These are phyloP conservation scores for Coelogynopora nodosa DNA, from an alignment of 2,888 invertebrate species.

Conservation along the genomic window DNA sequence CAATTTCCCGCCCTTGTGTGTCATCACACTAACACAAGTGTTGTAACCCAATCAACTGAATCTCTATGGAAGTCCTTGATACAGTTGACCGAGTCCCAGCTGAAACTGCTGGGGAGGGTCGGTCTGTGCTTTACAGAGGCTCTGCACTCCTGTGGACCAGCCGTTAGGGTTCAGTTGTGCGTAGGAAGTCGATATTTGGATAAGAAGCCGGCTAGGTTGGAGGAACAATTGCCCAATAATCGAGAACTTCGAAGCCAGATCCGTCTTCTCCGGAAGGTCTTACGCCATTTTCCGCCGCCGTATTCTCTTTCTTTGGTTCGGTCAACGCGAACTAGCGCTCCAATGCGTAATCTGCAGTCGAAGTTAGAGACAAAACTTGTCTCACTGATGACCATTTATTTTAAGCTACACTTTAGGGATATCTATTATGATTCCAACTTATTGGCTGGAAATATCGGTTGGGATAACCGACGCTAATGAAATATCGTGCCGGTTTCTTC, in stretches of 20 bases:
- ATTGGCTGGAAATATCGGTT: background rate
- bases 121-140: background rate
- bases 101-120: background rate
- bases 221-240: background rate
- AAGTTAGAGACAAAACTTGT: background rate
- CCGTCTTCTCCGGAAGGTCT: background rate
- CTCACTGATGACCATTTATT: background rate
- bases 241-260: background rate
- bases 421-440: background rate
- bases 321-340: background rate
- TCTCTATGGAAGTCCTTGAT: background rate
- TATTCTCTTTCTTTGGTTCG: background rate
- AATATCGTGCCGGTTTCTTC: no score
- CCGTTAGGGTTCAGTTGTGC: background rate
- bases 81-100: background rate
- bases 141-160: background rate
- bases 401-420: background rate
- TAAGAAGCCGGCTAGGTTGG: background rate
- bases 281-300: background rate
- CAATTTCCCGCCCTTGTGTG: background rate
- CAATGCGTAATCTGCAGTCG: background rate
- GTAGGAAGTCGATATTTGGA: background rate
- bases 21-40: background rate
- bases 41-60: background rate
- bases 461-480: background rate